Evolutionary conservation across 2,797 vertebrate species (phyloP).

Genomic region (Lophotriccus pileatus): DNA sequence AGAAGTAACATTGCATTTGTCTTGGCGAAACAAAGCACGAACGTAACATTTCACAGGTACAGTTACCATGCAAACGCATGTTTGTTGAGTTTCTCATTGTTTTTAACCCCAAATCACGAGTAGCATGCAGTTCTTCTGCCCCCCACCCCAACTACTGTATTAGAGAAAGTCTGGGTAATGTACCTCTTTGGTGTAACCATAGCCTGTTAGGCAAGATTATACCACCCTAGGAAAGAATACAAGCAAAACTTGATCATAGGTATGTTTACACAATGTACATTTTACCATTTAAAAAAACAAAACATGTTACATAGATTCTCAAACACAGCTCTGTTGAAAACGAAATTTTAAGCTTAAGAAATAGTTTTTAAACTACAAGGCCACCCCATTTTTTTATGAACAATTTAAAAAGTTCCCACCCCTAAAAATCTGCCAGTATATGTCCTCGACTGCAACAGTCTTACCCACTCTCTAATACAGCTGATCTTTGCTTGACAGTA

Average conservation of each 20-base stretch:
- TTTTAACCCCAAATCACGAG: constrained; percentile 60
- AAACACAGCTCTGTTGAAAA: constrained; percentile 75
- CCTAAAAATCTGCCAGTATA: constrained; percentile 74
- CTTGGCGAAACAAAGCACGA: constrained; percentile 68
- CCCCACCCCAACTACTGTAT: constrained; percentile 21
- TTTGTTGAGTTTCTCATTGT: constrained; percentile 68
- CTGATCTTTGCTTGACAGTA: constrained; percentile 12
- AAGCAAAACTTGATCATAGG: constrained; percentile 57
- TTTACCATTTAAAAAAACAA: constrained; percentile 62
- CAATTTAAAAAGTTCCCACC: constrained; percentile 77
- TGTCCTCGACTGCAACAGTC: constrained; percentile 44
- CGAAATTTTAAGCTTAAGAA: constrained; percentile 73
- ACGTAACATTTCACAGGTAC: constrained; percentile 64
- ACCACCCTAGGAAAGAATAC: constrained; percentile 64
- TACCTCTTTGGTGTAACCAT: constrained; percentile 69
- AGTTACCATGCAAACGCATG: constrained; percentile 77
- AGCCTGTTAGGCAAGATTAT: constrained; percentile 70
- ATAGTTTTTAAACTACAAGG: constrained; percentile 74
- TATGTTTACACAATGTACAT: constrained; percentile 71
- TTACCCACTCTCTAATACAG: constrained; percentile 45
- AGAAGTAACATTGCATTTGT: constrained; percentile 60
- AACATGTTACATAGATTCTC: constrained; percentile 71
- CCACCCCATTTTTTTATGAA: constrained; percentile 72
- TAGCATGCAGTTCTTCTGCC: constrained; percentile 76
- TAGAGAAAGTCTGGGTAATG: constrained; percentile 71